A percentile compares a stretch with the other conserved stretches of the same genome.
These are phyloP conservation scores for Allacma fusca DNA, from an alignment of 2,888 invertebrate genomes.

Conservation along the genomic window DNA sequence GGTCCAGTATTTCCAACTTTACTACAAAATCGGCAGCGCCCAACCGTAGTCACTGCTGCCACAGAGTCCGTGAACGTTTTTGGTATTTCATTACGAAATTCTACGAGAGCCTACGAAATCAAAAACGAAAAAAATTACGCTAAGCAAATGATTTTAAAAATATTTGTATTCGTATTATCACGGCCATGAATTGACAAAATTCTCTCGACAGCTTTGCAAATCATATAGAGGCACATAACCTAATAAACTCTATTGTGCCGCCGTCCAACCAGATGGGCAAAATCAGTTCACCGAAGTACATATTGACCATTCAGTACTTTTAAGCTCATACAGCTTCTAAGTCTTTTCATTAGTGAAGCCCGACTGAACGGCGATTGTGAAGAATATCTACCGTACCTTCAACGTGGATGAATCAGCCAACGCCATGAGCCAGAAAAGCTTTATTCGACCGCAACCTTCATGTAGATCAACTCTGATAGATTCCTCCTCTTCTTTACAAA, in stretches of 20 bases:
- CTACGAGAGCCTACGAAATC: conserved; percentile 72
- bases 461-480: conserved; percentile 97
- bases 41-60: conserved; percentile 65
- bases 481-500: conserved; percentile 95
- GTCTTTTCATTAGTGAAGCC: no score
- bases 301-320: no score
- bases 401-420: conserved; percentile 92
- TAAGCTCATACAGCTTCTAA: no score
- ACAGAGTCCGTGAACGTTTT: conserved; percentile 62
- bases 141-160: not conserved
- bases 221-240: no score
- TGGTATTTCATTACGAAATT: conserved; percentile 82
- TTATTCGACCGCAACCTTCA: conserved; percentile 91
- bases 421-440: conserved; percentile 92
- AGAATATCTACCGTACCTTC: conserved; percentile 69
- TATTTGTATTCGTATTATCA: no score
- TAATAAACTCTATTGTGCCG: no score
- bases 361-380: no score
- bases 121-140: not conserved
- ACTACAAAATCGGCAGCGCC: conserved; percentile 91
- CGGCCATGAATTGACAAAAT: no score
- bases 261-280: no score
- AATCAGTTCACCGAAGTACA: no score
- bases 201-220: no score
- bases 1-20: conserved; percentile 80